phyloP scores from a whole-genome alignment of 2,888 invertebrate species.

The Trichopoda pennipes region DNA sequence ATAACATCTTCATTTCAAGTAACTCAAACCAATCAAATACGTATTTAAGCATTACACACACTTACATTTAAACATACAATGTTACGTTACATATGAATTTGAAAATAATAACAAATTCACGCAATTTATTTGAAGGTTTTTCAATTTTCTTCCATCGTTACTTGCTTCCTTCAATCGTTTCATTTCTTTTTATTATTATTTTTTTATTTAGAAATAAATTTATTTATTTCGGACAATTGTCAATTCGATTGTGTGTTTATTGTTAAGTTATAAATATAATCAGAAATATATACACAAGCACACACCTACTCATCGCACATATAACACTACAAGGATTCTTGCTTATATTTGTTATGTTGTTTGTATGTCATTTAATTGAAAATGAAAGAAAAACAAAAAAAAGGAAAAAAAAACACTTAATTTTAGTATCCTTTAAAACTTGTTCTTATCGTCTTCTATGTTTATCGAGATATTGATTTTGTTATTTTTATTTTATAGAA shows the following conservation, averaged over 20 bases:
- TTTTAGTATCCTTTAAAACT: too few relatives aligned
- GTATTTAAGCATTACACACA: background rate
- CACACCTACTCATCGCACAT: background rate
- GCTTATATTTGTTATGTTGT: too few relatives aligned
- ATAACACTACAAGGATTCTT: background rate
- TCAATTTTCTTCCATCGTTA: background rate
- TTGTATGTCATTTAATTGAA: too few relatives aligned
- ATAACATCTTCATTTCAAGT: constrained; percentile 45
- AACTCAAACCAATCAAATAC: background rate
- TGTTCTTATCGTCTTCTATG: too few relatives aligned
- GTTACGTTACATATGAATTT: background rate
- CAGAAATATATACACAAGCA: background rate
- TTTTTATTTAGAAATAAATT: background rate
- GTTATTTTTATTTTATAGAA: too few relatives aligned
- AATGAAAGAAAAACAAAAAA: too few relatives aligned
- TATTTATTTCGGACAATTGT: constrained; percentile 61
- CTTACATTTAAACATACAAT: background rate
- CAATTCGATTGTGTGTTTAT: constrained; percentile 64
- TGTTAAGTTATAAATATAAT: constrained; percentile 21
- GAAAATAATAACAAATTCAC: constrained; percentile 25
- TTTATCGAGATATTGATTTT: too few relatives aligned
- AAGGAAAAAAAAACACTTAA: too few relatives aligned
- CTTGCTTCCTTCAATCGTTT: background rate
- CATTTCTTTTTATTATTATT: background rate
- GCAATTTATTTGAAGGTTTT: constrained; percentile 50